Conservation (phyloP, 2,888 invertebrate genomes). For the Athrips mouffetella region DNA sequence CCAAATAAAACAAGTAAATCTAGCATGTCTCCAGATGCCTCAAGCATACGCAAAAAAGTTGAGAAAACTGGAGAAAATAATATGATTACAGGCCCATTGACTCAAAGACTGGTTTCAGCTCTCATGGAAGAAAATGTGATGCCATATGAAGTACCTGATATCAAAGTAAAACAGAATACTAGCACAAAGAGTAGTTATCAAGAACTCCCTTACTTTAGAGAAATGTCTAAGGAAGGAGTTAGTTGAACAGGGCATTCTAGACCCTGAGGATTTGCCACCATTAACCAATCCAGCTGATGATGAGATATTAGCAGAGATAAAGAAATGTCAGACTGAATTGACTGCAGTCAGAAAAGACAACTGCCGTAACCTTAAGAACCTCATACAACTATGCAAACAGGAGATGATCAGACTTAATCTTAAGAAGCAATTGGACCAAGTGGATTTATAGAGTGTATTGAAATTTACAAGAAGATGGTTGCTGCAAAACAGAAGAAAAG, state of each 20-base stretch:
- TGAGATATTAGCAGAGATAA: slow-evolving; percentile 92
- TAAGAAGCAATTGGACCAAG: slow-evolving; percentile 84
- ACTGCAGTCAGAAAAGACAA: slow-evolving; percentile 89
- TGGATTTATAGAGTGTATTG: slow-evolving; percentile 88
- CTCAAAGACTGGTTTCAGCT: slow-evolving; percentile 92
- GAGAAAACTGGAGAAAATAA: slow-evolving; percentile 76
- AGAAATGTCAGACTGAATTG: slow-evolving; percentile 90
- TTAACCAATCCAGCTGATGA: slow-evolving; percentile 83
- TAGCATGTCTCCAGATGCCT: slow-evolving; percentile 66
- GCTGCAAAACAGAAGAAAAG: slow-evolving; percentile 89
- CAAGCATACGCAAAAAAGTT: slow-evolving; percentile 69
- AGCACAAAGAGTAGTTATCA: slow-evolving; percentile 72
- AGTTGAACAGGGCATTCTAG: slow-evolving; percentile 90
- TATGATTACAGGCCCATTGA: slow-evolving; percentile 88
- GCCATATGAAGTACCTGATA: slow-evolving; percentile 77
- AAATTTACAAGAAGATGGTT: slow-evolving; percentile 90
- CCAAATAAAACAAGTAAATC: slow-evolving; percentile 58
- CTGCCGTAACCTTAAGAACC: slow-evolving; percentile 82
- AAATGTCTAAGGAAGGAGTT: slow-evolving; percentile 90
- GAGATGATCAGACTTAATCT: slow-evolving; percentile 88
- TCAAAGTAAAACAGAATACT: slow-evolving; percentile 65
- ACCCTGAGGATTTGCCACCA: slow-evolving; percentile 82
- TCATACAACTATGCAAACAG: slow-evolving; percentile 85
- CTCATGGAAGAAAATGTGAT: slow-evolving; percentile 90
- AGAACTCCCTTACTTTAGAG: slow-evolving; percentile 87